Evolutionary conservation across 2,797 vertebrate genomes (phyloP), one percentile per base, ranked within the genome.

Genomic region (Aratinga solstitialis): DNA sequence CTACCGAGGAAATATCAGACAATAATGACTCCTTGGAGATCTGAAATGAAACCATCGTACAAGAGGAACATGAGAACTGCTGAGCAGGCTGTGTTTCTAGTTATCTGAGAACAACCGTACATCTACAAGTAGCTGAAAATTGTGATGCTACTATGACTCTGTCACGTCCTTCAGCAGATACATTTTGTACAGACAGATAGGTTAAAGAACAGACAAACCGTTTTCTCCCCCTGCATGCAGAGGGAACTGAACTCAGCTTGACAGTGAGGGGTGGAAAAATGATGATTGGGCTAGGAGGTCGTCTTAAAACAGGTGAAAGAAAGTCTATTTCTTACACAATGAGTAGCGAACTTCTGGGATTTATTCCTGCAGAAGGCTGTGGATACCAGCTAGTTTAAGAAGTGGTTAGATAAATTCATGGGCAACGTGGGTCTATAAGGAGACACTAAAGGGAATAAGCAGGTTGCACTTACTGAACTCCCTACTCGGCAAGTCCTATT

Each of bases 91-190:
- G 54, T 40, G 61, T 74, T 91, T 88, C 77, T 71, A 89, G 83
- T 73, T 94, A 71, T 79, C 80, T 79, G 74, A 90, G 51, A 94
- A 66, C 50, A 84, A 88, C 62, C n/a, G 27, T 40, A 53, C 54
- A 63, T 84, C 76, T 73, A 75, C 50, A 79, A 91, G 91, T 43
- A 77, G 54, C 74, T 69, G 63, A 74, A 86, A 89, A 84, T 36
- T 30, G 27, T 77, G 74, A 22, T 67, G 54, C 43, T 63, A 48
- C 65, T 76, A 42, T 5, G 13, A 45, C 63, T 67, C 87, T 71
- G 58, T 86, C 94, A 56, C 2, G 0, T 84, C 72, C 79, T 85
- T 86, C 75, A 50, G 66, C 66, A 86, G 75, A 81, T 19, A 53
- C 17, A 48, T 78, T 66, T 92, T 79, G 69, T 63, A 67, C n/a